Evolutionary conservation across 2,888 invertebrate genomes (phyloP), one percentile per base, ranked within the genome.

Genomic region (Lacanobia wlatinum): DNA sequence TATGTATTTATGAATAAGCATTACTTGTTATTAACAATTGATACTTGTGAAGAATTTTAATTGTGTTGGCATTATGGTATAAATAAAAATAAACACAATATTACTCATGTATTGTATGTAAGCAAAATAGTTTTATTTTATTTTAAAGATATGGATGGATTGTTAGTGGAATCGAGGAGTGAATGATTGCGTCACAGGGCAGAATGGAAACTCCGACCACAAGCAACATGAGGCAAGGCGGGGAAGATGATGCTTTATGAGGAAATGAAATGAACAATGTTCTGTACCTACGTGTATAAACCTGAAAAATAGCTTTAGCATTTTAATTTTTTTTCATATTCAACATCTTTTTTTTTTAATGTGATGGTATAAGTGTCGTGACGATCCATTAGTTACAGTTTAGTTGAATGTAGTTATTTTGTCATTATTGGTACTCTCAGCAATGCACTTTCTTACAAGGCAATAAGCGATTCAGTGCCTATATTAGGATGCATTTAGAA

Each of bases 41-140:
- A 61, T 53, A 12, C 16, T 21, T 46, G 38, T 12, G n/a, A 52
- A 71, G 59, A 71, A 71, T 71, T 59, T 60, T 23, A 60, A 52
- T 68, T 59, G 58, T 68, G 5, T 56, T 40, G 14, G 34, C 48
- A 63, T 52, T 23, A 5, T 66, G 40, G 56, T 67, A 38, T 58
- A 40, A 40, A 43, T 28, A 43, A 21, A 67, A 48, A 52, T n/a
- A 70, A 46, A 70, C 43, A 59, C 53, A 53, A 16, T 53, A 48
- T 40, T 56, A 38, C 8, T 56, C 55, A 56, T 67, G 14, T 23
- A 1, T 38, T 67, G 38, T 40, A 7, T 59, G 21, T 21, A 8
- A 2, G 58, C 14, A 40, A 40, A 38, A 58, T 58, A 58, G 3
- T 40, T 21, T 12, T 7, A 21, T 21, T n/a, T 21, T 2, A 14